Evolutionary conservation across 2,113 vertebrate species (phyloP).

Genomic region (Hemibagrus wyckioides): DNA sequence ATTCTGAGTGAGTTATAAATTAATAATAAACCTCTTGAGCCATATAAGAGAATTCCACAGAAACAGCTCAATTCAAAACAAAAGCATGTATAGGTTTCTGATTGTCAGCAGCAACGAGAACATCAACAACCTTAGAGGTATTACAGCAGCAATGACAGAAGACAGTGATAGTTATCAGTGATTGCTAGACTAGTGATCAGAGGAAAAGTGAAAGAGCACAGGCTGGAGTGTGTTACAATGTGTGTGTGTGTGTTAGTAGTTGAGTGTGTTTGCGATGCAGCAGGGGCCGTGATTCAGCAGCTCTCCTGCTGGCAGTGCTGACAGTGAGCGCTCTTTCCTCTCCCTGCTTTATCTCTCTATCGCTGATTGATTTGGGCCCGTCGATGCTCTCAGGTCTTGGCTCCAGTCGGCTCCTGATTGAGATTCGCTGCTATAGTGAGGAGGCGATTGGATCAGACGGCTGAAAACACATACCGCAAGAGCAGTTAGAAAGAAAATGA

Average conservation of each 20-base stretch:
- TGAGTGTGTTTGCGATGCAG: slow-evolving; percentile 13
- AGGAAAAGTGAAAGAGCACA: slow-evolving; percentile 13
- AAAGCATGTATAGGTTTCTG: slow-evolving; percentile 1
- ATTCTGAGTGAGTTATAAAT: background rate
- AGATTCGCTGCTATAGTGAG: slow-evolving; percentile 33
- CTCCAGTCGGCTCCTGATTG: slow-evolving; percentile 43
- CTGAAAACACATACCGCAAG: slow-evolving; percentile 30
- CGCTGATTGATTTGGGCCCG: slow-evolving; percentile 52
- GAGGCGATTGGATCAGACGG: slow-evolving; percentile 37
- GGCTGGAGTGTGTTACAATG: background rate
- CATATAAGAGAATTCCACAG: background rate
- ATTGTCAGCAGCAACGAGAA: background rate
- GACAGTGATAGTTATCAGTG: slow-evolving; percentile 29
- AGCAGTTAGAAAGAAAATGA: slow-evolving; percentile 18
- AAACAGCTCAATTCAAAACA: background rate
- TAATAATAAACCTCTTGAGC: slow-evolving; percentile 1
- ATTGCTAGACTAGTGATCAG: slow-evolving; percentile 14
- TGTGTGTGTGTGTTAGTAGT: slow-evolving; percentile 6
- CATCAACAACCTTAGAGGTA: slow-evolving; percentile 1
- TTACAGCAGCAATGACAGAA: slow-evolving; percentile 6
- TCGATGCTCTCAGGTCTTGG: slow-evolving; percentile 46
- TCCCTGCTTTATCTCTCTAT: slow-evolving; percentile 41
- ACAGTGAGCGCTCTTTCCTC: slow-evolving; percentile 22
- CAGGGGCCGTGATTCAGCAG: slow-evolving; percentile 48
- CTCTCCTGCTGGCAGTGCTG: slow-evolving; percentile 45